phyloP scores from a whole-genome alignment of 2,888 invertebrate species.

The Parnassius apollo region DNA sequence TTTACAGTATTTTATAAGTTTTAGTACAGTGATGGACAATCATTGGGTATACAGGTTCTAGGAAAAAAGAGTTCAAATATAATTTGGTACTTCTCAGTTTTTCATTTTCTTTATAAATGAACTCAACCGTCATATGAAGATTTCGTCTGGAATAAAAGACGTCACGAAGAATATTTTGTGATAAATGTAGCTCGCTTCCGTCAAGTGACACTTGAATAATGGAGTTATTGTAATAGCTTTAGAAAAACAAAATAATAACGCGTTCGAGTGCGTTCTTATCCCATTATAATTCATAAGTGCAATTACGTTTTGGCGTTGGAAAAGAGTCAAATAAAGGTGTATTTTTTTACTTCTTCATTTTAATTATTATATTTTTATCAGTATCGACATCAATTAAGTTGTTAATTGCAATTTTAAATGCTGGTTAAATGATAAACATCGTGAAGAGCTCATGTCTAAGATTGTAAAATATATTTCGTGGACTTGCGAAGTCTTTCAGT shows the following conservation, averaged over 20 bases:
- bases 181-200: constrained; percentile 39
- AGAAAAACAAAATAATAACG: constrained; percentile 22
- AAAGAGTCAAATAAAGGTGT: too few relatives aligned
- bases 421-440: too few relatives aligned
- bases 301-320: too few relatives aligned
- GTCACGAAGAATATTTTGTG: constrained; percentile 32
- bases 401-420: too few relatives aligned
- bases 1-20: too few relatives aligned
- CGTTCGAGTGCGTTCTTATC: constrained; percentile 14
- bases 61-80: constrained; percentile 2
- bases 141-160: constrained; percentile 22
- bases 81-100: constrained; percentile 4
- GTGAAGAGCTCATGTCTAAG: too few relatives aligned
- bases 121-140: constrained; percentile 17
- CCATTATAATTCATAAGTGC: neutral
- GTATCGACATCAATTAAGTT: too few relatives aligned
- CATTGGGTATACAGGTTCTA: neutral
- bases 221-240: constrained; percentile 29
- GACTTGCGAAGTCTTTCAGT: too few relatives aligned
- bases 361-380: too few relatives aligned
- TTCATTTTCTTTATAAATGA: constrained; percentile 10
- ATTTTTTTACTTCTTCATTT: too few relatives aligned
- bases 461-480: too few relatives aligned
- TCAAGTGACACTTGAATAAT: constrained; percentile 34
- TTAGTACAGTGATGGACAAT: too few relatives aligned